phyloP scores from a whole-genome alignment of 2,888 invertebrate genomes.

The Oscheius sp. region DNA sequence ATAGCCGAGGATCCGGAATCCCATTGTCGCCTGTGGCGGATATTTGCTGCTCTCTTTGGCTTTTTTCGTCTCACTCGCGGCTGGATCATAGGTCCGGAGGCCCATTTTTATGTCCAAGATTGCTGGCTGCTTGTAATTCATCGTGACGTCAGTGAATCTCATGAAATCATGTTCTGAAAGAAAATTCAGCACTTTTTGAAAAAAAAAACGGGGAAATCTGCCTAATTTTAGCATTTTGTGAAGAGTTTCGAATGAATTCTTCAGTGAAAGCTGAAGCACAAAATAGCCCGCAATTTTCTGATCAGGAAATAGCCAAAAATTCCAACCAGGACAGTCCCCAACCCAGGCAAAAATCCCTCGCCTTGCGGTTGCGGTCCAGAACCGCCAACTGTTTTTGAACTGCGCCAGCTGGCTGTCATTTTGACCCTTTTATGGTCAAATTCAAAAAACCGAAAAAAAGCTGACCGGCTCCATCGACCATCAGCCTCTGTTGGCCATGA shows the following conservation, averaged over 20 bases:
- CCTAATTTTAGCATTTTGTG: no score
- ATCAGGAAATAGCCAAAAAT: background rate
- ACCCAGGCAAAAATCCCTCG: no score
- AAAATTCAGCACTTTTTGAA: no score
- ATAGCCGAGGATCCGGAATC: conserved; percentile 70
- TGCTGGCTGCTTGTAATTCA: conserved; percentile 49
- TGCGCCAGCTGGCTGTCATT: conserved; percentile 14
- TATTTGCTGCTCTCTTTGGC: conserved; percentile 63
- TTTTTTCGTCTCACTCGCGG: conserved; percentile 61
- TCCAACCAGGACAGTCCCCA: no score
- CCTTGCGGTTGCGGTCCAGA: no score
- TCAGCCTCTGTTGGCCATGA: conserved; percentile 43
- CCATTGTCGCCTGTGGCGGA: conserved; percentile 61
- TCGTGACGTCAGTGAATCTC: conserved; percentile 63
- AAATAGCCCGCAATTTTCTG: background rate
- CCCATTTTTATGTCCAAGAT: conserved; percentile 67
- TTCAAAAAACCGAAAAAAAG: background rate
- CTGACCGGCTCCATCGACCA: conserved; percentile 53
- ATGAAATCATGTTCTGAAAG: conserved; percentile 65
- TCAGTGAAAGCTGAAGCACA: no score
- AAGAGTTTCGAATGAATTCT: no score
- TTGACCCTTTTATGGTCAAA: background rate
- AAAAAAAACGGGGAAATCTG: no score
- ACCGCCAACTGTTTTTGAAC: conserved; percentile 9
- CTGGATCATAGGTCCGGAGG: conserved; percentile 66